Base-by-base conservation (phyloP, 1,140 invertebrate genomes). In the Liolophura sinensis region DNA sequence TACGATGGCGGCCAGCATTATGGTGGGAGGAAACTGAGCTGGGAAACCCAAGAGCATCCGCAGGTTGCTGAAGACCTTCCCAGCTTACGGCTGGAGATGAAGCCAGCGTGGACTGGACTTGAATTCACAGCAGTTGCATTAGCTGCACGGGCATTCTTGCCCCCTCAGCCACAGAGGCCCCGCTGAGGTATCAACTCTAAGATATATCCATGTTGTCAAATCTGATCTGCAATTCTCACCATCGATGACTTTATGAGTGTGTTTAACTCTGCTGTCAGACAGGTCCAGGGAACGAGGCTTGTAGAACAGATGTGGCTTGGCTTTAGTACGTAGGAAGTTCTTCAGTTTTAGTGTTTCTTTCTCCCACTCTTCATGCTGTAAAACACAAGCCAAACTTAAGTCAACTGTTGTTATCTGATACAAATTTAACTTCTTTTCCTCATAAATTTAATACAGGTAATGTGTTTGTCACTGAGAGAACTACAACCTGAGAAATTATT, bases 261-360 rank as follows among this genome's bases (percentile, higher is more conserved):
- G 85, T 68, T 85, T 84, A 25, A 90, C 76, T 55, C 88, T 84
- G 66, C 84, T 83, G 69, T 88, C 86, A 50, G 88, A 87, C 52
- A 87, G 86, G 22, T 87, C 79, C 73, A 88, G 89, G 72, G 88
- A 88, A 79, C 92, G 92, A 12, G 96, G 95, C 74, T 93, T 78
- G 86, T 92, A 98, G 85, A 93, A 96, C 63, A 98, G 88, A 56
- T 90, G 87, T 31, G 95, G 96, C 78, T 93, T 92, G 1, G 91
- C 85, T 82, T 91, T 92, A 0, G 95, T 97, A 79, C 91, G 88
- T 73, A 98, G 96, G 77, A 94, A 97, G 80, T 92, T 90, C 24
- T 89, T 86, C 25, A 96, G 86, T 47, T 89, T 89, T 71, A 89
- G 88, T 64, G 94, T 92, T 54, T 91, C 89, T 15, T 87, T 87